Evolutionary conservation across 2,888 invertebrate species (phyloP).

Genomic region (Lamellibrachia columna): DNA sequence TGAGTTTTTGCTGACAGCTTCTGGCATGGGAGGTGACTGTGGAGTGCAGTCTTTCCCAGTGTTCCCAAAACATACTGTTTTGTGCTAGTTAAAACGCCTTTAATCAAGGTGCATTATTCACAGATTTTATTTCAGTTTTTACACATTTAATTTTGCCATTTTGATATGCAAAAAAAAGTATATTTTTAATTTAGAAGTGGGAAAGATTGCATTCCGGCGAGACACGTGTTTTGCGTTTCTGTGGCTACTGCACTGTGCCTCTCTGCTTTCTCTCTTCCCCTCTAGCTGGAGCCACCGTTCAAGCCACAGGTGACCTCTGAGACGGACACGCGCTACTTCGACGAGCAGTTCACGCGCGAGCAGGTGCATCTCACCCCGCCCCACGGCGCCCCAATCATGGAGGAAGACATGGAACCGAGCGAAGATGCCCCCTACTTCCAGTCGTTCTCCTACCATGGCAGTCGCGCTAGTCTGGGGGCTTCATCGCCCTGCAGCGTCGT

Average conservation of each 20-base stretch:
- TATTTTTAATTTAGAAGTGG: neutral
- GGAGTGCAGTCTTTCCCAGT: neutral
- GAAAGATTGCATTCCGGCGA: neutral
- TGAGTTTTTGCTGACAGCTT: neutral
- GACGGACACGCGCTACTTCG: slow-evolving; percentile 97
- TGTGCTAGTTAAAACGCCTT: neutral
- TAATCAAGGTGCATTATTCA: neutral
- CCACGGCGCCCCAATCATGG: slow-evolving; percentile 33
- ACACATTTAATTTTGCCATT: neutral
- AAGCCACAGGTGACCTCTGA: slow-evolving; percentile 83
- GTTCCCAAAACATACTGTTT: neutral
- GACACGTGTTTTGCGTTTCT: neutral
- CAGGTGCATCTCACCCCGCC: slow-evolving; percentile 60
- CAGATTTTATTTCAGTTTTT: neutral
- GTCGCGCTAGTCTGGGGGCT: neutral
- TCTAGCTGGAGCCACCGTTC: slow-evolving; percentile 80
- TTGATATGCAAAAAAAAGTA: neutral
- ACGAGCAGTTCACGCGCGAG: slow-evolving; percentile 92
- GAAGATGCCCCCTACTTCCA: slow-evolving; percentile 76
- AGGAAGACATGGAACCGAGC: slow-evolving; percentile 68
- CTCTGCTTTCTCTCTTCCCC: slow-evolving; percentile 12
- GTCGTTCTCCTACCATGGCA: slow-evolving; percentile 79
- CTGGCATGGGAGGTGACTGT: neutral
- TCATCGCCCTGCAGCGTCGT: neutral
- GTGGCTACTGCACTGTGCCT: slow-evolving; percentile 7